Evolutionary conservation across 2,797 vertebrate genomes (phyloP), one percentile per base, ranked within the genome.

Genomic region (Brachyrhaphis roseni): DNA sequence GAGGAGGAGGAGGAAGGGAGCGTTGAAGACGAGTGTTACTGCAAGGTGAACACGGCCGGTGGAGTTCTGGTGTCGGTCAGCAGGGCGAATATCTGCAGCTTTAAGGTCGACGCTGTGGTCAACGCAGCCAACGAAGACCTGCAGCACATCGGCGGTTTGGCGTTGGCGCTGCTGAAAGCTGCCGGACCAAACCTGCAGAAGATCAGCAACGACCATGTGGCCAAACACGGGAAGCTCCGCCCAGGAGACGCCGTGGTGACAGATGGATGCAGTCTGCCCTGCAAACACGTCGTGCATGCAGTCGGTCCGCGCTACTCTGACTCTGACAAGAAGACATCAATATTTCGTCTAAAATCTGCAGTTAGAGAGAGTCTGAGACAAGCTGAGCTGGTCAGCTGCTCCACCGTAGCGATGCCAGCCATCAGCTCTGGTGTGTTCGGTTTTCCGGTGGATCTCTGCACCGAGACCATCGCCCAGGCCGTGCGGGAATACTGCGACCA

Each of bases 51-150:
- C 6, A 92, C 97, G 1, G 57, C 81, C 11, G 43, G 70, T 49
- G 96, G 96, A 5, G 75, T 96, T 1, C 76, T 82, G 0, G 76
- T 98, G 47, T 92, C 87, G 0, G 97, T 96, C 3, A 92, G 88
- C 47, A 93, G 89, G 75, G 96, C 87, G 0, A 72, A 98, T 84
- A 90, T 99, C 91, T 95, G 95, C 8, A 66, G 8, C 49, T 87
- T 96, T 0, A 70, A 23, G 0, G 95, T 90, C 0, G 97, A 97
- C 0, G 96, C 94, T 2, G 94, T 98, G 43, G 97, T 98, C 77
- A 98, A 97, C 11, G 94, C 96, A 0, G 92, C 97, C 5, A 98
- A 97, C 0, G 95, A 97, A 83, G 85, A 95, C 0, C 86, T 99
- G 11, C 78, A 91, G 36, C 97, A 97, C 85, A 82, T 59, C 0